Percentiles rank a stretch among this genome's conserved stretches.
Evolutionary conservation across 2,888 invertebrate genomes (phyloP).

Genomic region (Lasioglossum pauxillum): DNA sequence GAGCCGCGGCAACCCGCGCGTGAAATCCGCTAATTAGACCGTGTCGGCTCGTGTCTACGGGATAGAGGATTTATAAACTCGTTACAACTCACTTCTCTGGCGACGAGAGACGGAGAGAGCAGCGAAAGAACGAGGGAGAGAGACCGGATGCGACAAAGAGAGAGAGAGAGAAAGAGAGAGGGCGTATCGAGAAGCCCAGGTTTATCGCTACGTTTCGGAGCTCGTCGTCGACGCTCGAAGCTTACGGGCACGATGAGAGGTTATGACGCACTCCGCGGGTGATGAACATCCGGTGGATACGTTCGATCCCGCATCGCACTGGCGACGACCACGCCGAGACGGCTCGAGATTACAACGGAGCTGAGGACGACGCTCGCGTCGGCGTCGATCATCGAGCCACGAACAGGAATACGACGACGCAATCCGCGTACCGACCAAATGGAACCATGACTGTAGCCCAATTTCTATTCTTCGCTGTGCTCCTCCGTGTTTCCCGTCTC

Average conservation of each 20-base stretch:
- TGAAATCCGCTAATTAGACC: conserved; percentile 30
- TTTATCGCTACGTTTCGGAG: neutral
- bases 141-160: neutral
- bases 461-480: conserved; percentile 53
- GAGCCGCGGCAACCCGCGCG: neutral
- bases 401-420: conserved; percentile 19
- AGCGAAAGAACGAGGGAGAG: neutral
- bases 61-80: conserved; percentile 38
- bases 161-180: neutral
- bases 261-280: conserved; percentile 39
- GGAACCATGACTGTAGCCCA: conserved; percentile 57
- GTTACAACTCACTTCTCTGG: neutral
- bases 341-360: neutral
- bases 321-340: neutral
- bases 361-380: conserved; percentile 32
- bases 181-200: neutral
- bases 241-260: conserved; percentile 32
- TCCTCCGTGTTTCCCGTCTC: conserved; percentile 67
- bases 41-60: conserved; percentile 2
- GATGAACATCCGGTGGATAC: conserved; percentile 11
- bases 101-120: neutral
- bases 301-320: conserved; percentile 4
- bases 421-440: conserved; percentile 51
- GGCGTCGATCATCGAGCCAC: conserved; percentile 24
- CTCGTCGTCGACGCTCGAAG: neutral